A percentile compares a stretch with the other conserved stretches of the same genome.
Conservation (phyloP, 1,140 invertebrate species). For the Nasonia vitripennis region DNA sequence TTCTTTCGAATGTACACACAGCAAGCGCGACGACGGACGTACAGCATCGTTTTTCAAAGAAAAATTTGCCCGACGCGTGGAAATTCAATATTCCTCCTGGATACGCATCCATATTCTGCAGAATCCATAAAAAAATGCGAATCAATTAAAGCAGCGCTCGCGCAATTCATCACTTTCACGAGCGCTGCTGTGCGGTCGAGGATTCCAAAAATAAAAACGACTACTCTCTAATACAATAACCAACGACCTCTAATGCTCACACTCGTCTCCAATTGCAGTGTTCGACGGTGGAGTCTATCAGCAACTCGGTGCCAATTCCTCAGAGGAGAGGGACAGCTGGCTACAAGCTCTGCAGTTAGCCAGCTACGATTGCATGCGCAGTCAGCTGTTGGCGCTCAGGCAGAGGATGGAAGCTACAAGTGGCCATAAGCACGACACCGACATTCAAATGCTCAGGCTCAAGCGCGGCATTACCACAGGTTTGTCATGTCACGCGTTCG, state of each 20-base stretch:
- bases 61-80: no score
- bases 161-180: no score
- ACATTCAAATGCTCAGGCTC: conserved; percentile 82
- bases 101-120: no score
- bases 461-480: conserved; percentile 78
- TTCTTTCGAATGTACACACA: no score
- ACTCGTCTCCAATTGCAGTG: conserved; percentile 74
- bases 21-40: no score
- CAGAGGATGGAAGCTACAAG: conserved; percentile 78
- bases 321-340: conserved; percentile 90
- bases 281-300: conserved; percentile 89
- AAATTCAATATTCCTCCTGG: no score
- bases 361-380: conserved; percentile 88
- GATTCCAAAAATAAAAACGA: no score
- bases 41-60: no score
- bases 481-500: conserved; percentile 71
- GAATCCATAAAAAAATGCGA: not conserved
- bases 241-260: not conserved
- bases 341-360: conserved; percentile 89
- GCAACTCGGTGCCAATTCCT: conserved; percentile 86
- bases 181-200: no score
- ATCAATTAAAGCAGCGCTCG: not conserved
- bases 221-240: not conserved
- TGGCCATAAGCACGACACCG: conserved; percentile 79
- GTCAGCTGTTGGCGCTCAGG: conserved; percentile 83